phyloP scores from a whole-genome alignment of 92 coral and sea anemone genomes.

The Bergia puertoricense region DNA sequence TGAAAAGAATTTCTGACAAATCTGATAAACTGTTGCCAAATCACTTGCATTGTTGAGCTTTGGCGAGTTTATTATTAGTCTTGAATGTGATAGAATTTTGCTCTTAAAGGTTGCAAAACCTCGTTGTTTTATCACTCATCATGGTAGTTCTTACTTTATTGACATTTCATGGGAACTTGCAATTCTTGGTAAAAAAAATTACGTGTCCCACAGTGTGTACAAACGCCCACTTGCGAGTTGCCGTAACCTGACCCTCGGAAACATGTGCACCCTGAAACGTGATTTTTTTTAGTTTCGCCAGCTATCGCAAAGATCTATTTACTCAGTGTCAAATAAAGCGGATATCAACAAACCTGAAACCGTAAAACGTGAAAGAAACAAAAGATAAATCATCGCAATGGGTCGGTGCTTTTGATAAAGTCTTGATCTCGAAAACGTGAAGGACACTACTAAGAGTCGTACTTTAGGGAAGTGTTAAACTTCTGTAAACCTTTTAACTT shows the following conservation, averaged over 20 bases:
- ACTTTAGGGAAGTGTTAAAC: constrained; percentile 18
- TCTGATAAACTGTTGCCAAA: neutral
- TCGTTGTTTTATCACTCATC: no score
- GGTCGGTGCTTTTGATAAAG: constrained; percentile 13
- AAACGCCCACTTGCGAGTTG: neutral
- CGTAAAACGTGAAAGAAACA: neutral
- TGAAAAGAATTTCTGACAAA: neutral
- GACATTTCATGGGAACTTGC: neutral
- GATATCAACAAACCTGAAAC: constrained; percentile 7
- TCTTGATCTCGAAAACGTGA: neutral
- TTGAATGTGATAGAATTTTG: neutral
- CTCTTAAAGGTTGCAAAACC: neutral
- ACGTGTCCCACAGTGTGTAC: neutral
- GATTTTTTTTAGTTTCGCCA: neutral
- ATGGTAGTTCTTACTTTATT: no score
- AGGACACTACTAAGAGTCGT: neutral
- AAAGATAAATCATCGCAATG: neutral
- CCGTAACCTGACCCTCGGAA: neutral
- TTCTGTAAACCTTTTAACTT: constrained; percentile 4
- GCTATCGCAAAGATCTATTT: neutral
- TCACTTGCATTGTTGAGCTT: neutral
- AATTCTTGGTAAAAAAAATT: neutral
- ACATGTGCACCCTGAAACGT: neutral
- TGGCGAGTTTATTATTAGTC: neutral
- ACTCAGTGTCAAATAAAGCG: neutral